phyloP scores from a whole-genome alignment of 2,113 vertebrate species.

The Tetrax tetrax region DNA sequence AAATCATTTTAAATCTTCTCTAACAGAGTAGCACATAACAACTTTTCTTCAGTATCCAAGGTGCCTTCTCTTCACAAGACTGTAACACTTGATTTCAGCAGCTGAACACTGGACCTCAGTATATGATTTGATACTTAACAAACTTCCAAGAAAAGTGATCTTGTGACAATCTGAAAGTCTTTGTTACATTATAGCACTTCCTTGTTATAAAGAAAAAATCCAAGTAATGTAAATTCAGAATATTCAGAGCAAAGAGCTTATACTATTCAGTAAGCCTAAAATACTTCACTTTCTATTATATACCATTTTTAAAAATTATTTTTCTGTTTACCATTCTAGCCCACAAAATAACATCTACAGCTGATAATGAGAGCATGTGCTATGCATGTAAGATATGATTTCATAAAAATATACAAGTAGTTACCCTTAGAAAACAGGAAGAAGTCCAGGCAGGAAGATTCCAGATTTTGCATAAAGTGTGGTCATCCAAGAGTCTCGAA shows the following conservation, averaged over 20 bases:
- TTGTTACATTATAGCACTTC: not conserved
- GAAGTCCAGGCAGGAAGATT: constrained; percentile 59
- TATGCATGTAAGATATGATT: not conserved
- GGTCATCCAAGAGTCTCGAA: constrained; percentile 43
- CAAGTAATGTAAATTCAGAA: not conserved
- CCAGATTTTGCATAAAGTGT: constrained; percentile 51
- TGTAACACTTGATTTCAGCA: not conserved
- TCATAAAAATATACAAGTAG: not conserved
- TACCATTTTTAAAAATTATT: not conserved
- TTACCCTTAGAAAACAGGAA: constrained; percentile 64
- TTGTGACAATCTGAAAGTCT: not conserved
- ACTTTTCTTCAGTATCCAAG: not conserved
- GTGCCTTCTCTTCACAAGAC: not conserved
- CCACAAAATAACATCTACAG: not conserved
- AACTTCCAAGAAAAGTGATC: not conserved
- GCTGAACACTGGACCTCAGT: not conserved
- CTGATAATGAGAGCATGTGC: not conserved
- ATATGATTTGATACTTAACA: fast-evolving
- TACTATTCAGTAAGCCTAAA: not conserved
- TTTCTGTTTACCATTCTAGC: not conserved
- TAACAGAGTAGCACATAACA: not conserved
- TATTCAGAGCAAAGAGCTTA: not conserved
- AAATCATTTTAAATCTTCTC: not conserved
- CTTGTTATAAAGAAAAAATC: not conserved
- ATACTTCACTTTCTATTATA: not conserved